Evolutionary conservation across 2,888 invertebrate species (phyloP).

Genomic region (Andrena praecox): DNA sequence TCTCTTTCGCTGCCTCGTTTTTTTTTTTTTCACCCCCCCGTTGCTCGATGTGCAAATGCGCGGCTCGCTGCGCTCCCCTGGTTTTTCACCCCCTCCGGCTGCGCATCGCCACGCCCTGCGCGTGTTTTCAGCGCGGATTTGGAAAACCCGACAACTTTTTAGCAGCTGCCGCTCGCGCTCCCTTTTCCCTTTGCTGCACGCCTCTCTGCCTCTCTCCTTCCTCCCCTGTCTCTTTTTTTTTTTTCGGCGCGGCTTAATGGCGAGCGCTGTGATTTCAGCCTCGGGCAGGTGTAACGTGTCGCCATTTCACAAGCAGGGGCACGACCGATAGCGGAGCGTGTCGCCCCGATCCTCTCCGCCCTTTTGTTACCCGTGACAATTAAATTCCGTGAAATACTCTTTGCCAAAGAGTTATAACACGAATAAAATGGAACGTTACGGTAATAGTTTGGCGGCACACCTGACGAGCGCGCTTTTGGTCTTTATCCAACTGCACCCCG

Average conservation of each 20-base stretch:
- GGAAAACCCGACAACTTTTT: slow-evolving; percentile 63
- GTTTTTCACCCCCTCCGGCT: slow-evolving; percentile 51
- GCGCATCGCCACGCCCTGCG: slow-evolving; percentile 48
- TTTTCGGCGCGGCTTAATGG: slow-evolving; percentile 56
- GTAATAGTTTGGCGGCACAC: slow-evolving; percentile 5
- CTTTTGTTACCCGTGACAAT: slow-evolving; percentile 23
- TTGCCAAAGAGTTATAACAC: background rate
- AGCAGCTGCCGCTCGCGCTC: slow-evolving; percentile 24
- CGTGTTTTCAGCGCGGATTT: slow-evolving; percentile 59
- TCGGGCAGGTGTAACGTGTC: slow-evolving; percentile 46
- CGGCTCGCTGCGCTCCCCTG: slow-evolving; percentile 51
- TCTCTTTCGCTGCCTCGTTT: background rate
- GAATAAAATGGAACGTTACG: background rate
- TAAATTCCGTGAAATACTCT: slow-evolving; percentile 34
- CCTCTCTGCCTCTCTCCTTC: background rate
- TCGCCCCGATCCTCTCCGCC: slow-evolving; percentile 26
- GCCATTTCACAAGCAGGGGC: slow-evolving; percentile 28
- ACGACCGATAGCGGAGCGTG: slow-evolving; percentile 23
- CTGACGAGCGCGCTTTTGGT: background rate
- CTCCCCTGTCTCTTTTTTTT: background rate
- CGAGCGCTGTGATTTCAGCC: slow-evolving; percentile 44
- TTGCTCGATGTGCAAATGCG: slow-evolving; percentile 61
- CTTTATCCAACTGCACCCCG: background rate
- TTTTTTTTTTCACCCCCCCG: slow-evolving; percentile 14
- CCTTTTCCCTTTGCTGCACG: slow-evolving; percentile 23